Evolutionary conservation across 2,113 vertebrate genomes (phyloP).

Genomic region (Micronycteris hirsuta): DNA sequence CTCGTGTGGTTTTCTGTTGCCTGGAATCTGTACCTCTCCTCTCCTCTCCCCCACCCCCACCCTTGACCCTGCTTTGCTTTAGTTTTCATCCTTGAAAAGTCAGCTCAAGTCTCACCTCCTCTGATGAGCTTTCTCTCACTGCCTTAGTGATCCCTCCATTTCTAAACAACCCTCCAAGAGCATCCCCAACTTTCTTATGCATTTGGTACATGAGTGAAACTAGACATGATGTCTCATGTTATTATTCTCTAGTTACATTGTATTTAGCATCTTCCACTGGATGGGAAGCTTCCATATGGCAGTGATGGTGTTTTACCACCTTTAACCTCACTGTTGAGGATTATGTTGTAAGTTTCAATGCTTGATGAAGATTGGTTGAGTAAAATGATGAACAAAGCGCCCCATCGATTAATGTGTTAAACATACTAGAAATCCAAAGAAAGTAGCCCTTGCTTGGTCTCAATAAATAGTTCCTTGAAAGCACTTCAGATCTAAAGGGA

Average conservation of each 20-base stretch:
- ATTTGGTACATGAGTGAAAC: not conserved
- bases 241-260: not conserved
- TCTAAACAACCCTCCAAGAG: not conserved
- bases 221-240: not conserved
- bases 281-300: not conserved
- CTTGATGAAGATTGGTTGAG: not conserved
- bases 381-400: too few relatives aligned
- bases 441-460: not conserved
- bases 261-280: not conserved
- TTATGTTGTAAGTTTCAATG: not conserved
- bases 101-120: not conserved
- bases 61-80: not conserved
- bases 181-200: not conserved
- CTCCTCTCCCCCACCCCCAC: not conserved
- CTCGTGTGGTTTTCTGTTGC: accelerated
- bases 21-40: not conserved
- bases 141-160: not conserved
- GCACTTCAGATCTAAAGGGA: not conserved
- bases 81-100: not conserved
- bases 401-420: not conserved
- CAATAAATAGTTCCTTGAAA: not conserved
- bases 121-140: not conserved
- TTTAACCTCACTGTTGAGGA: not conserved
- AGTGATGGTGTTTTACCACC: not conserved
- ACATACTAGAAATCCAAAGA: not conserved